These are phyloP conservation scores for Cathartes aura DNA, from an alignment of 2,113 vertebrate genomes.

Conservation along the genomic window DNA sequence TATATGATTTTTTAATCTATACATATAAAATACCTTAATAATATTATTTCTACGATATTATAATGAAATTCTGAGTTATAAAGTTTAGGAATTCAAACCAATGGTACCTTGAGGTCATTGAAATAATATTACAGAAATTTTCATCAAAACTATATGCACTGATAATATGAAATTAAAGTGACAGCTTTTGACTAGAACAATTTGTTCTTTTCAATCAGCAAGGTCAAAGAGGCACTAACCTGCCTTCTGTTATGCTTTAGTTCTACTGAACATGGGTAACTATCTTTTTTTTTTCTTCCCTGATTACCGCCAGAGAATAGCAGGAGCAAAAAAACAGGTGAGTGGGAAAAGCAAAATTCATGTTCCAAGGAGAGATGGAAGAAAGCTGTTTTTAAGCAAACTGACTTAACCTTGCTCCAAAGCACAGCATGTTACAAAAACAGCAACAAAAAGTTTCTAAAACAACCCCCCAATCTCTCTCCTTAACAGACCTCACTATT, in stretches of 20 bases:
- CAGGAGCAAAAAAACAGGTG: accelerated
- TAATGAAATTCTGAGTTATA: not conserved
- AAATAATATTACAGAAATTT: not conserved
- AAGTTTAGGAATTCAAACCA: not conserved
- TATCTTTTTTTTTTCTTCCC: not conserved
- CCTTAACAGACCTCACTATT: not conserved
- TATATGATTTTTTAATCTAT: accelerated
- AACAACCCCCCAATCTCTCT: not conserved
- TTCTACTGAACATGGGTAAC: not conserved
- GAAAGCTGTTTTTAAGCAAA: not conserved
- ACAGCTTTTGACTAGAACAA: not conserved
- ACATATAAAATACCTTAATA: not conserved
- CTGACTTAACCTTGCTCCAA: not conserved
- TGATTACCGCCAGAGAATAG: not conserved
- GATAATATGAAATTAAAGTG: not conserved
- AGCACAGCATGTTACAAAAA: not conserved
- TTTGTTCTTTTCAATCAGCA: not conserved
- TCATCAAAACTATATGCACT: not conserved
- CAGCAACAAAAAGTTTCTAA: not conserved
- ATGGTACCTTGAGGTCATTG: not conserved
- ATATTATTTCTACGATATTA: not conserved
- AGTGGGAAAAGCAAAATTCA: not conserved
- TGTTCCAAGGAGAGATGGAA: not conserved
- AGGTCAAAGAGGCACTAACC: not conserved
- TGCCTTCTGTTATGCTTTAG: not conserved